A percentile compares a stretch with the other conserved stretches of the same genome.
These are phyloP conservation scores for Nemopilema nomurai DNA, from an alignment of 30 jellyfish, hydroid and myxozoan species.

Conservation along the genomic window DNA sequence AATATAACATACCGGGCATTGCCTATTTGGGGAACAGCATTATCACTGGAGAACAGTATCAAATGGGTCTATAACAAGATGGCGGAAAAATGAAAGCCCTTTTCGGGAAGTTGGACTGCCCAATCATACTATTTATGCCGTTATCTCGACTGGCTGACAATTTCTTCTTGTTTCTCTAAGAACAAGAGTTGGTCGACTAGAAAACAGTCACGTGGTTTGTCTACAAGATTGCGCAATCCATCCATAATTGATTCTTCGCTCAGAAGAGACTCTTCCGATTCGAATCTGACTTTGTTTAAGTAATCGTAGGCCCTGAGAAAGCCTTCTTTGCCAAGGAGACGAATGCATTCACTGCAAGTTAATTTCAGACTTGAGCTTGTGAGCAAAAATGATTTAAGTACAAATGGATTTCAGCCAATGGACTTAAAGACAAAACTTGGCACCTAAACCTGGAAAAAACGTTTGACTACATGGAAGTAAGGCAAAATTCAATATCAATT, in stretches of 20 bases:
- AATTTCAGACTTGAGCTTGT: too few relatives aligned
- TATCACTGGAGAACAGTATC: too few relatives aligned
- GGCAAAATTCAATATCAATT: too few relatives aligned
- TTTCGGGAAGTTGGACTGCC: background rate
- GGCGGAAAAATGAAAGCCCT: background rate
- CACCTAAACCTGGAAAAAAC: too few relatives aligned
- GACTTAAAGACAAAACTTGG: too few relatives aligned
- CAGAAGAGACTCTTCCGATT: slow-evolving; percentile 30
- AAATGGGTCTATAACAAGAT: background rate
- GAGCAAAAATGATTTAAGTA: too few relatives aligned
- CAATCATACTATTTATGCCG: background rate
- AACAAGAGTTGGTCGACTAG: slow-evolving; percentile 85
- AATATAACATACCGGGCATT: too few relatives aligned
- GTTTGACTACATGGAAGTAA: too few relatives aligned
- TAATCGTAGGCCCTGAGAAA: slow-evolving; percentile 69
- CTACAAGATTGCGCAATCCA: slow-evolving; percentile 54
- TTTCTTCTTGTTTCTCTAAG: slow-evolving; percentile 81
- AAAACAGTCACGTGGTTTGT: slow-evolving; percentile 76
- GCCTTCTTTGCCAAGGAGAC: slow-evolving; percentile 86
- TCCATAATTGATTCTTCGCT: slow-evolving; percentile 73
- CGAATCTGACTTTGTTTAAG: slow-evolving; percentile 58
- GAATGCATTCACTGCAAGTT: slow-evolving; percentile 77
- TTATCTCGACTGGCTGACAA: slow-evolving; percentile 24
- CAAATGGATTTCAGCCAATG: background rate
- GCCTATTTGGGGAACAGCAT: too few relatives aligned